phyloP scores from a whole-genome alignment of 2,797 vertebrate genomes.

The Menidia menidia region DNA sequence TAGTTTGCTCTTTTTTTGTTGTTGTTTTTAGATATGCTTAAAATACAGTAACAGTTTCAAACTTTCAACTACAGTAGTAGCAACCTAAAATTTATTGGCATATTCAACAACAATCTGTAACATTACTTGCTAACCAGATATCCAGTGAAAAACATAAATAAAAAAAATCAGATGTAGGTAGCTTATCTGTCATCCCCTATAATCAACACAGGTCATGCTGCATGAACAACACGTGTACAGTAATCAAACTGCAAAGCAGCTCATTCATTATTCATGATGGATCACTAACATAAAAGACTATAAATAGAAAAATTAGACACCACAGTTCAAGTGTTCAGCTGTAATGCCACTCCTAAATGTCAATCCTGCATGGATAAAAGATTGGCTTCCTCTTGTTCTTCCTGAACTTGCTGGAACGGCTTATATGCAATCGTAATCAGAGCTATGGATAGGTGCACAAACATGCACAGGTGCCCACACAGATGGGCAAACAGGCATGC shows the following conservation, averaged over 20 bases:
- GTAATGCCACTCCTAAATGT: constrained; percentile 24
- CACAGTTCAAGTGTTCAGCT: constrained; percentile 18
- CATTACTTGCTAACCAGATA: constrained; percentile 2
- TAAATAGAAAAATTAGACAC: constrained; percentile 35
- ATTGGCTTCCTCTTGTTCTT: constrained; percentile 17
- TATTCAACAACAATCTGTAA: background rate
- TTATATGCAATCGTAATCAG: constrained; percentile 70
- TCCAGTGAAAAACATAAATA: constrained; percentile 14
- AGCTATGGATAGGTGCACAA: constrained; percentile 40
- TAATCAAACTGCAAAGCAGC: constrained; percentile 44
- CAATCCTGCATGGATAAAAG: constrained; percentile 42
- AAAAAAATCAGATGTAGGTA: background rate
- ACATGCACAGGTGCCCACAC: constrained; percentile 50
- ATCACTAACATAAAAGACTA: constrained; percentile 35
- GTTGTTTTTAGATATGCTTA: too few relatives aligned
- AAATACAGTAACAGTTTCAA: too few relatives aligned
- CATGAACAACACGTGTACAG: constrained; percentile 34
- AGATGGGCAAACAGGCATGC: constrained; percentile 50
- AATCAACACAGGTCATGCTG: constrained; percentile 18
- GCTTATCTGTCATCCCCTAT: constrained; percentile 37
- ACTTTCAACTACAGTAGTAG: background rate
- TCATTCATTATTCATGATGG: constrained; percentile 43
- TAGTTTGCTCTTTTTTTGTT: background rate
- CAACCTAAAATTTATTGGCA: background rate
- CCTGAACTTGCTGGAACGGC: constrained; percentile 11